Conservation (phyloP, 2,113 vertebrate species). For the Bujurquina vittata region DNA sequence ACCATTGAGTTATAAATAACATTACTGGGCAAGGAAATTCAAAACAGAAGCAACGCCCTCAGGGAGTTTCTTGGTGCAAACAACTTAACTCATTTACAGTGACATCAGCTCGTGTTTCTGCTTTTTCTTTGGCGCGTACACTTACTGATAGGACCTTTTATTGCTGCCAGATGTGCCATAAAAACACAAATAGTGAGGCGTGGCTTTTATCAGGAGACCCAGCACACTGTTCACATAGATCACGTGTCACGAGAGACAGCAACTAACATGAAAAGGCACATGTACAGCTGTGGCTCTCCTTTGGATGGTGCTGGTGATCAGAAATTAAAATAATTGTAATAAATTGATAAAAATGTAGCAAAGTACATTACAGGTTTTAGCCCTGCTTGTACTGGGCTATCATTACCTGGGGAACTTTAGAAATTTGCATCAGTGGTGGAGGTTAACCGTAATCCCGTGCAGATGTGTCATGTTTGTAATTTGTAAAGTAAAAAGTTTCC, state of each 20-base stretch:
- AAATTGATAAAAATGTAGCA: fast-evolving
- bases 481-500: background rate
- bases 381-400: background rate
- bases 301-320: fast-evolving
- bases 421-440: background rate
- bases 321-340: fast-evolving
- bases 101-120: background rate
- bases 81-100: background rate
- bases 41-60: background rate
- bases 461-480: background rate
- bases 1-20: background rate
- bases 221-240: background rate
- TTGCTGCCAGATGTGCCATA: background rate
- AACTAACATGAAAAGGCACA: background rate
- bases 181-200: background rate
- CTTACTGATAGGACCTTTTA: background rate
- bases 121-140: background rate
- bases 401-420: background rate
- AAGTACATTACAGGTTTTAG: background rate
- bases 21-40: background rate
- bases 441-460: background rate
- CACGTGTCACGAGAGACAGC: background rate
- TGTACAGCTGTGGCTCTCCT: background rate
- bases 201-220: background rate
- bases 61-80: background rate